A percentile compares a stretch with the other conserved stretches of the same genome.
These are phyloP conservation scores for Rhodophaea formosa DNA, from an alignment of 2,888 invertebrate genomes.

Conservation along the genomic window DNA sequence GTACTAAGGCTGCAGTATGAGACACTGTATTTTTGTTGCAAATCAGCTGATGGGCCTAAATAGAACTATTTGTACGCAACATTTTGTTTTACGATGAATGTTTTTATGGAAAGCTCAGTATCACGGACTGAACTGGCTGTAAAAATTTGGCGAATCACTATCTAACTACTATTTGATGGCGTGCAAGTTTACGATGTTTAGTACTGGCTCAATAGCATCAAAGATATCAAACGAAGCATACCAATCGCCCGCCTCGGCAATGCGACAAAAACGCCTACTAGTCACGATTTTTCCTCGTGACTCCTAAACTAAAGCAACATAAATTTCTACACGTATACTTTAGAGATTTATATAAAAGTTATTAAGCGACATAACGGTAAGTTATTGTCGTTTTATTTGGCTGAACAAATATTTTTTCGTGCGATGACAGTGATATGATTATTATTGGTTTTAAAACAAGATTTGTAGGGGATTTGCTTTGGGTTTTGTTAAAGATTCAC, in stretches of 20 bases:
- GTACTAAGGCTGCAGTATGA: no score
- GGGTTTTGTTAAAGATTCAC: background rate
- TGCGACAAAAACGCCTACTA: conserved; percentile 47
- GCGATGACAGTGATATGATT: conserved; percentile 7
- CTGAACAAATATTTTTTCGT: conserved; percentile 8
- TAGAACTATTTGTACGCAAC: no score
- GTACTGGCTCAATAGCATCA: conserved; percentile 21
- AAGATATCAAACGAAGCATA: conserved; percentile 33
- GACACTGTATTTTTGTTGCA: no score
- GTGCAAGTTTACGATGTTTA: background rate
- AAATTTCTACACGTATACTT: conserved; percentile 36
- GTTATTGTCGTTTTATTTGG: background rate
- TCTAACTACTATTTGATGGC: no score
- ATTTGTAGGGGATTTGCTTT: background rate
- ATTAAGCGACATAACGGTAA: conserved; percentile 20
- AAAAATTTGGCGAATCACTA: no score
- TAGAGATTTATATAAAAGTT: conserved; percentile 25
- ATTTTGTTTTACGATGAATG: no score
- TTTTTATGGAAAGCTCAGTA: no score
- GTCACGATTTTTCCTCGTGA: conserved; percentile 65
- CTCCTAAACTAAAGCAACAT: conserved; percentile 41
- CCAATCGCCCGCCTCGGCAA: conserved; percentile 41
- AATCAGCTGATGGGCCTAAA: no score
- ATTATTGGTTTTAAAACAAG: background rate
- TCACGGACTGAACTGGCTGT: no score